These are phyloP conservation scores for Lichenostomus cassidix DNA, from an alignment of 2,113 vertebrate species.

Conservation along the genomic window DNA sequence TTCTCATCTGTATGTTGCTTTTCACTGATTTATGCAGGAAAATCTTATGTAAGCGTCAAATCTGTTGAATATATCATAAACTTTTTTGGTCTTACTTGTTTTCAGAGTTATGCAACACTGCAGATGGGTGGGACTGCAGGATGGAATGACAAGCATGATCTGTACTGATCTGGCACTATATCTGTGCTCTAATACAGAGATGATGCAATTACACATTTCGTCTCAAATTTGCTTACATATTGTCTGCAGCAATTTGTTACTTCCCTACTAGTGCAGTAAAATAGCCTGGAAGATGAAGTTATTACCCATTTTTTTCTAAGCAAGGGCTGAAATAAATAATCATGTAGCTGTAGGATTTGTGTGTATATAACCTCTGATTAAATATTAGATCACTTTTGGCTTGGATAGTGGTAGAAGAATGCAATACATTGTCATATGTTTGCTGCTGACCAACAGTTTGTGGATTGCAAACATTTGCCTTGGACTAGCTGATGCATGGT, in stretches of 20 bases:
- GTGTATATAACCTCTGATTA: neutral
- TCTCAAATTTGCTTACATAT: neutral
- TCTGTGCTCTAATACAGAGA: neutral
- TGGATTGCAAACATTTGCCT: neutral
- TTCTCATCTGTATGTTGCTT: neutral
- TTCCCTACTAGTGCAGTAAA: neutral
- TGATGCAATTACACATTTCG: neutral
- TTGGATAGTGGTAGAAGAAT: neutral
- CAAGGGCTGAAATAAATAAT: neutral
- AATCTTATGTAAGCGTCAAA: neutral
- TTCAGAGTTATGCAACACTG: slow-evolving; percentile 3
- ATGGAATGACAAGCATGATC: neutral
- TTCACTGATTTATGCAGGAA: neutral
- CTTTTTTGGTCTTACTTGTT: neutral
- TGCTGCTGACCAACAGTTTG: neutral
- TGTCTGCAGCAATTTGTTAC: neutral
- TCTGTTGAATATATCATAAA: neutral
- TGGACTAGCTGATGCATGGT: neutral
- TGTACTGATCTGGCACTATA: neutral
- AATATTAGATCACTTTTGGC: neutral
- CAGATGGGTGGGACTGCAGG: neutral
- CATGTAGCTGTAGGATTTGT: neutral
- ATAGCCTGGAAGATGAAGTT: neutral
- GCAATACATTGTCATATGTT: neutral
- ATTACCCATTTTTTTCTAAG: neutral